Percentiles rank a stretch among this genome's conserved stretches.
These are phyloP conservation scores for Drosophila emarginata DNA, from an alignment of 2,888 invertebrate genomes.

Conservation along the genomic window DNA sequence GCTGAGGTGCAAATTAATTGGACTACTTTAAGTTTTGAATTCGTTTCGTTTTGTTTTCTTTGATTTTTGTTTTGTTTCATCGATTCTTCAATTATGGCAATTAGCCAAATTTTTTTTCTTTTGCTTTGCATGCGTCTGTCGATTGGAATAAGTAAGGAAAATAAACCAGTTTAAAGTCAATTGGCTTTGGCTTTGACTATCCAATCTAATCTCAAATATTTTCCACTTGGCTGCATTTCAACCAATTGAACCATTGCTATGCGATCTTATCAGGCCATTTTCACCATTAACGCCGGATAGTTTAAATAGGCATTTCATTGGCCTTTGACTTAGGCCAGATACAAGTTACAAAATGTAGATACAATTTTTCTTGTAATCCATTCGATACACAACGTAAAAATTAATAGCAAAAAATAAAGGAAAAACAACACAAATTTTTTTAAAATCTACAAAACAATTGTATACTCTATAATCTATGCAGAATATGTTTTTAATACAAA, in stretches of 20 bases:
- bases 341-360: too few relatives aligned
- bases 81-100: conserved; percentile 64
- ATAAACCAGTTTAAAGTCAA: conserved; percentile 1
- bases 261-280: conserved; percentile 7
- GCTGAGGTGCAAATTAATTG: conserved; percentile 67
- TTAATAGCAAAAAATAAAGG: too few relatives aligned
- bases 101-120: conserved; percentile 65
- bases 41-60: conserved; percentile 29
- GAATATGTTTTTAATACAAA: too few relatives aligned
- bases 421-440: too few relatives aligned
- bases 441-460: too few relatives aligned
- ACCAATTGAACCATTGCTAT: background rate
- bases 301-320: conserved; percentile 4
- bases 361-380: too few relatives aligned
- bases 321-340: conserved; percentile 1
- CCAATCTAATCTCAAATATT: conserved; percentile 12
- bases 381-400: too few relatives aligned
- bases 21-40: conserved; percentile 30
- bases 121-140: conserved; percentile 37
- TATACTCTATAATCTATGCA: too few relatives aligned
- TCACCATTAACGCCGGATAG: background rate
- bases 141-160: background rate
- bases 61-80: conserved; percentile 36
- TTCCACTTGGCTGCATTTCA: conserved; percentile 6
- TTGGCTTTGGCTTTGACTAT: conserved; percentile 3